Conservation (phyloP, 2,113 vertebrate species). For the Penelope pileata region DNA sequence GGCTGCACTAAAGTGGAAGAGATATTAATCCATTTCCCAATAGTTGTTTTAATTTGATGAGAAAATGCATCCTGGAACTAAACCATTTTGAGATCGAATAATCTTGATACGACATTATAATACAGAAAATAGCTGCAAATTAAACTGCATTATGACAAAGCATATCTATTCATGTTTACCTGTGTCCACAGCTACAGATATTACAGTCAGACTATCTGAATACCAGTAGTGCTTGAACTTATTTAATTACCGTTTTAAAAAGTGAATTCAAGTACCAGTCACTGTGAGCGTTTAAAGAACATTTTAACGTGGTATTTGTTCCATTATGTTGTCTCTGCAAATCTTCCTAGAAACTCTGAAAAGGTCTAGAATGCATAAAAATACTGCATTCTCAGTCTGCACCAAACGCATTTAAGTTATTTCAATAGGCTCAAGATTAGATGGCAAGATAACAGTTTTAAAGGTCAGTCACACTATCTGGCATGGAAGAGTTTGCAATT, state of each 20-base stretch:
- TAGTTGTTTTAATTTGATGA: neutral
- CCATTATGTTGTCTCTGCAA: neutral
- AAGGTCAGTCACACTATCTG: slow-evolving; percentile 20
- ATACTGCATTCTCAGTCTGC: neutral
- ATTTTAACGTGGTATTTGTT: neutral
- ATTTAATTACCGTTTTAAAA: slow-evolving; percentile 25
- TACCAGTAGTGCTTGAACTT: neutral
- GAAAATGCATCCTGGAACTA: neutral
- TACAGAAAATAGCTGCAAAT: neutral
- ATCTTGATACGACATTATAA: neutral
- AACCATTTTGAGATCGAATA: neutral
- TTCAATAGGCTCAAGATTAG: slow-evolving; percentile 35
- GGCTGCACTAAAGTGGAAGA: neutral
- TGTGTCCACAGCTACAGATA: neutral
- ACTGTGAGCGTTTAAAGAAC: neutral
- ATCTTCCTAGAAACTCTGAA: slow-evolving; percentile 25
- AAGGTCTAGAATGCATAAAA: neutral
- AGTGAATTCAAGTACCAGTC: neutral
- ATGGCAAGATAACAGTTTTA: slow-evolving; percentile 51
- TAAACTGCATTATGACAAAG: neutral
- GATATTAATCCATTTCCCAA: neutral
- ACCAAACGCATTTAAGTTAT: slow-evolving; percentile 8
- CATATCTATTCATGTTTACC: neutral
- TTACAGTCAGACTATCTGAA: neutral
- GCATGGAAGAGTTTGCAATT: neutral